These are phyloP conservation scores for Esox niger DNA, from an alignment of 2,113 vertebrate species.

Conservation along the genomic window DNA sequence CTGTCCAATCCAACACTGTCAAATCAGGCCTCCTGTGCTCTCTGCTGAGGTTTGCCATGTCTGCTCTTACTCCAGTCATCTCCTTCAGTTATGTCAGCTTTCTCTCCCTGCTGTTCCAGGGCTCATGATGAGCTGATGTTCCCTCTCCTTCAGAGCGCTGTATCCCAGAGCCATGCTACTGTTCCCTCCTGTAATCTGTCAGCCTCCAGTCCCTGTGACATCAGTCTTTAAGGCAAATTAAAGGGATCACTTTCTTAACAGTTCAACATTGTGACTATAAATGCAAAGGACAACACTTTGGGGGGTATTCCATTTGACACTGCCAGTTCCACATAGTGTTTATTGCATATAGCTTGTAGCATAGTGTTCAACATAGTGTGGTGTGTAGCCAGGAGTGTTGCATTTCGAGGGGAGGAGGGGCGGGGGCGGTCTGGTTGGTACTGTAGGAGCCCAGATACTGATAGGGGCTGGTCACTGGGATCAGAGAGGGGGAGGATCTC, in stretches of 20 bases:
- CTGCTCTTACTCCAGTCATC: not conserved
- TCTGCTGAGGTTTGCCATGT: not conserved
- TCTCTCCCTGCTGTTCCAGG: not conserved
- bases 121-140: not conserved
- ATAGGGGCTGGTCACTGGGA: conserved; percentile 13
- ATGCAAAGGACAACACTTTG: no score
- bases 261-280: no score
- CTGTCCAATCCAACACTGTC: not conserved
- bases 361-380: not conserved
- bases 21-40: not conserved
- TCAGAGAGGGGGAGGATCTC: conserved; percentile 38
- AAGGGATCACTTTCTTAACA: no score
- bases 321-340: not conserved
- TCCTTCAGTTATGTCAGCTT: not conserved
- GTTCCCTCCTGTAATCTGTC: no score
- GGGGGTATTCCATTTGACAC: no score
- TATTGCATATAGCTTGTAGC: not conserved
- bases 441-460: conserved; percentile 27
- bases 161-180: not conserved
- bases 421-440: conserved; percentile 34
- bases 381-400: not conserved
- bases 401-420: conserved; percentile 9
- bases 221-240: no score
- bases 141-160: not conserved
- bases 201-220: no score